Percentiles rank a stretch among this genome's conserved stretches.
Evolutionary conservation across 2,113 vertebrate species (phyloP).

Genomic region (Caretta caretta): DNA sequence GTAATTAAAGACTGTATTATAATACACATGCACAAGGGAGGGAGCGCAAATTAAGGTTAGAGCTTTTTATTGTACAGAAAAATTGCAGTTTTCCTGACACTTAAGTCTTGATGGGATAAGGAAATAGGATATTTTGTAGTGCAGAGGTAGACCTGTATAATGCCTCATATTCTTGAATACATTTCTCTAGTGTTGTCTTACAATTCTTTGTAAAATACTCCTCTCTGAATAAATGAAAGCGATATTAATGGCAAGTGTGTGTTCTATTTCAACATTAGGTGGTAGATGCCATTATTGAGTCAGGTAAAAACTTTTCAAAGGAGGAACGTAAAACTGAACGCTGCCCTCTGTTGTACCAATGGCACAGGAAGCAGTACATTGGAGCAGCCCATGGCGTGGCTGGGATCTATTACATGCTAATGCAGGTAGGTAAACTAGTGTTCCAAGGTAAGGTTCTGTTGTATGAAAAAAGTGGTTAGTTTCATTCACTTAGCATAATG

Average conservation of each 20-base stretch:
- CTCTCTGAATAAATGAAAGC: background rate
- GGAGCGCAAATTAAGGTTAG: background rate
- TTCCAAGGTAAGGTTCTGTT: background rate
- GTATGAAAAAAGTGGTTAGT: background rate
- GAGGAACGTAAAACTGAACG: conserved; percentile 93
- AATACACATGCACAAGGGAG: background rate
- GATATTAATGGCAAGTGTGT: background rate
- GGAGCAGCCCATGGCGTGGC: conserved; percentile 95
- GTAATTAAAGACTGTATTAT: background rate
- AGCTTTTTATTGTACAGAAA: background rate
- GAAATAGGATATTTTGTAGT: background rate
- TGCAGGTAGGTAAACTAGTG: conserved; percentile 89
- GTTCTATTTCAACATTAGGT: conserved; percentile 79
- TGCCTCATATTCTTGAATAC: background rate
- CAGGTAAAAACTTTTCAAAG: conserved; percentile 89
- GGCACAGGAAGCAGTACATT: conserved; percentile 97
- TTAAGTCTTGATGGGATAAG: background rate
- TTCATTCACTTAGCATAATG: background rate
- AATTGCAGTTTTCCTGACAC: background rate
- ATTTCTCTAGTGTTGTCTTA: background rate
- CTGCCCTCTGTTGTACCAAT: conserved; percentile 94
- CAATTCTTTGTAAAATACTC: background rate
- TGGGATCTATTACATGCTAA: conserved; percentile 93
- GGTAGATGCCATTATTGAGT: conserved; percentile 89
- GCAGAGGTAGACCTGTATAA: background rate